phyloP scores from a whole-genome alignment of 2,113 vertebrate genomes.

The Sturnus vulgaris region DNA sequence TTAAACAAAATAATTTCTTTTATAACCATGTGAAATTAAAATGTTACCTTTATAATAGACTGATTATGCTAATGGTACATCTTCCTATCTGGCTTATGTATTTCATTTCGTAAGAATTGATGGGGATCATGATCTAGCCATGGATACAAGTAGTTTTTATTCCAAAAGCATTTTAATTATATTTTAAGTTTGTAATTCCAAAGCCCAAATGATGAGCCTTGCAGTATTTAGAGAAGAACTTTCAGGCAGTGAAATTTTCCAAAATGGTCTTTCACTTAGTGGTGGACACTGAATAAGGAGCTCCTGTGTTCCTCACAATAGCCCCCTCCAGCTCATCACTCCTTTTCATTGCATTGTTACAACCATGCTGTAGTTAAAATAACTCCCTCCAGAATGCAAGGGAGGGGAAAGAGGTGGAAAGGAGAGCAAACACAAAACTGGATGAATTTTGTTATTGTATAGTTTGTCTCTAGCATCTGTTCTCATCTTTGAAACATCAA shows the following conservation, averaged over 20 bases:
- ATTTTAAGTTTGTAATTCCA: background rate
- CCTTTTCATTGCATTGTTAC: conserved; percentile 54
- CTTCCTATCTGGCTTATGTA: background rate
- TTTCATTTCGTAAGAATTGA: background rate
- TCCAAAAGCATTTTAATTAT: background rate
- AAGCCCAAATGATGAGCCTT: background rate
- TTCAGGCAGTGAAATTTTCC: background rate
- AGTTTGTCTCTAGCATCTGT: background rate
- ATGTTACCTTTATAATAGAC: background rate
- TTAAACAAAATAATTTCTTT: background rate
- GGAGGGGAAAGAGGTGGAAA: background rate
- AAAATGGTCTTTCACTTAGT: background rate
- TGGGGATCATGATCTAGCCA: background rate
- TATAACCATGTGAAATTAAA: background rate
- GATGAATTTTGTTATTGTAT: background rate
- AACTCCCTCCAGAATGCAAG: background rate
- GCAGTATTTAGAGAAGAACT: background rate
- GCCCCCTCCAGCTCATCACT: conserved; percentile 50
- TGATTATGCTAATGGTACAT: background rate
- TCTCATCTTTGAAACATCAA: background rate
- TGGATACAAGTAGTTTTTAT: background rate
- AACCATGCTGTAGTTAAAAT: background rate
- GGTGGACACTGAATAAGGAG: conserved; percentile 22
- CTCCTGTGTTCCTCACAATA: conserved; percentile 37
- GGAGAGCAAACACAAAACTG: background rate